These are phyloP conservation scores for Drosophila simulans DNA, from an alignment of 1,140 invertebrate species.

Conservation along the genomic window DNA sequence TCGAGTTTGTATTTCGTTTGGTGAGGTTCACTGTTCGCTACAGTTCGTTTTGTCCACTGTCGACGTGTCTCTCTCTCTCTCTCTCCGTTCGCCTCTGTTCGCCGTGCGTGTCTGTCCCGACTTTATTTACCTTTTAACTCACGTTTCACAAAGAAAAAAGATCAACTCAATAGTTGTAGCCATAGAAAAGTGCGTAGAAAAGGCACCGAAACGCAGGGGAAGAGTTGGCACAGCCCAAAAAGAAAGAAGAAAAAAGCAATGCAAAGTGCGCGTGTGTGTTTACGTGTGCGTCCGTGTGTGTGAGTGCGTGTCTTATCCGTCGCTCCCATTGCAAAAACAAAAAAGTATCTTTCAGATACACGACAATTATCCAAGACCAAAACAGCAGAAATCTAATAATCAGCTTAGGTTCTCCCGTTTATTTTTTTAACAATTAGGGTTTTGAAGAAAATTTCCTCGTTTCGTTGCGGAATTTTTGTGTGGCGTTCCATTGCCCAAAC, in stretches of 20 bases:
- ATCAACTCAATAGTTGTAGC: constrained; percentile 48
- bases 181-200: constrained; percentile 35
- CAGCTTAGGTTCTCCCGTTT: constrained; percentile 15
- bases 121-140: constrained; percentile 38
- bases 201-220: constrained; percentile 27
- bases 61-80: constrained; percentile 60
- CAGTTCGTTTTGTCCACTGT: constrained; percentile 50
- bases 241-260: constrained; percentile 57
- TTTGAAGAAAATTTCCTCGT: constrained; percentile 43
- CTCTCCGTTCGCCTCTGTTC: constrained; percentile 10
- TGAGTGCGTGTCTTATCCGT: constrained; percentile 48
- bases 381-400: constrained; percentile 16
- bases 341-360: constrained; percentile 24
- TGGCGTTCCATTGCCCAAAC: constrained; percentile 61
- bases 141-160: constrained; percentile 9
- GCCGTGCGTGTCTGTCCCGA: constrained; percentile 50
- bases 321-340: constrained; percentile 17
- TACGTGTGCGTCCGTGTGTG: constrained; percentile 47
- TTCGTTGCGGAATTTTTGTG: constrained; percentile 78
- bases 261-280: constrained; percentile 59
- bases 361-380: constrained; percentile 7
- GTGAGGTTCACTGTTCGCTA: constrained; percentile 65
- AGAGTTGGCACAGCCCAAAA: constrained; percentile 71
- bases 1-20: constrained; percentile 84
- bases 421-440: constrained; percentile 20